Evolutionary conservation across 2,113 vertebrate genomes (phyloP).

Genomic region (Chinchilla lanigera): DNA sequence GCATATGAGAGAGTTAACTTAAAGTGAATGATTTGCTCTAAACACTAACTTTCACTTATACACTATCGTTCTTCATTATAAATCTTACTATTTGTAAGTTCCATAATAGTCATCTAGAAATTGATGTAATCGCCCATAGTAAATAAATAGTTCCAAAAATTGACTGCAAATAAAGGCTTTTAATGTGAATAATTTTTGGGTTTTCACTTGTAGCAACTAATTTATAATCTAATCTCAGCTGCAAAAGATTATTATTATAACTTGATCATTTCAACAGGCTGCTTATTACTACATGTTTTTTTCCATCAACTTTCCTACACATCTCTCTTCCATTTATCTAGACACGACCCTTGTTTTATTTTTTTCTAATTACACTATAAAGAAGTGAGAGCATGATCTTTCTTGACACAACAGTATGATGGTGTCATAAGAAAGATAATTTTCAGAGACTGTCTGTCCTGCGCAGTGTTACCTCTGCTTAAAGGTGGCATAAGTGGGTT

Average conservation of each 20-base stretch:
- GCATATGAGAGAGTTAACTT: background rate
- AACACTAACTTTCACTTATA: background rate
- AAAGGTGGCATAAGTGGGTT: background rate
- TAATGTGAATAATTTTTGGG: background rate
- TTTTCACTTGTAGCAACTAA: background rate
- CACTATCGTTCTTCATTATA: background rate
- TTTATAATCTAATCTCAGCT: conserved; percentile 9
- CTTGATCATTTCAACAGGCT: background rate
- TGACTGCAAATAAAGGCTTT: background rate
- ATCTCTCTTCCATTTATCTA: background rate
- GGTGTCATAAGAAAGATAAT: background rate
- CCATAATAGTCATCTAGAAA: background rate
- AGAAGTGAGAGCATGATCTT: background rate
- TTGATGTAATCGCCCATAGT: background rate
- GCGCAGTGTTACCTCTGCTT: background rate
- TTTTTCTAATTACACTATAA: background rate
- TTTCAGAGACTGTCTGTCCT: background rate
- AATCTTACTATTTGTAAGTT: background rate
- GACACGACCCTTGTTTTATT: background rate
- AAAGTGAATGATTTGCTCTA: background rate
- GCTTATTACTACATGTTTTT: background rate
- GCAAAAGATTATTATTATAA: background rate
- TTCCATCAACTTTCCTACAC: background rate
- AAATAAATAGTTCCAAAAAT: background rate
- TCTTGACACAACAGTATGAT: background rate